Evolutionary conservation across 2,888 invertebrate species (phyloP).

Genomic region (Calliopum simillimum): DNA sequence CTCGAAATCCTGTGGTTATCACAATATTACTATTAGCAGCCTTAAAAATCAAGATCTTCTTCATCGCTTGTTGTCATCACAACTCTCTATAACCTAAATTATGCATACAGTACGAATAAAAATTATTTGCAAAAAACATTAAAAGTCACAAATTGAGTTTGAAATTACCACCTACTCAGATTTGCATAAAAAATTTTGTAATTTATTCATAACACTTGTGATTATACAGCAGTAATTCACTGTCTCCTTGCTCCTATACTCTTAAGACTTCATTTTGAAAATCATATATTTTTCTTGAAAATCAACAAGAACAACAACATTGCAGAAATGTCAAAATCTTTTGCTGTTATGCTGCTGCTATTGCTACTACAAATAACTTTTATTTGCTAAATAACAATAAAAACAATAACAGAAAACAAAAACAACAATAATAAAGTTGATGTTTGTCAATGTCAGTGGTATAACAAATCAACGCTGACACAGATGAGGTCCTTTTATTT

Average conservation of each 20-base stretch:
- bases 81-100: constrained; percentile 32
- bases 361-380: no score
- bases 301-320: background rate
- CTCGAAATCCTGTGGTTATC: no score
- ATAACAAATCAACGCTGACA: constrained; percentile 9
- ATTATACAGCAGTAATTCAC: no score
- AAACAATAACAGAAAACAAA: background rate
- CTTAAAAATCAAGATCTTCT: no score
- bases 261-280: no score
- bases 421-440: background rate
- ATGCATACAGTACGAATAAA: constrained; percentile 18
- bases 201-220: background rate
- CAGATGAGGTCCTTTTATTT: background rate
- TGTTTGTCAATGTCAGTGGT: constrained; percentile 4
- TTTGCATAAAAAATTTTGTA: background rate
- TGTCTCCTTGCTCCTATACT: no score
- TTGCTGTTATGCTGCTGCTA: no score
- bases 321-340: background rate
- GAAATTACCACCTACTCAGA: background rate
- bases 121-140: constrained; percentile 35
- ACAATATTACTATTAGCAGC: no score
- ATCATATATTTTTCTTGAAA: background rate
- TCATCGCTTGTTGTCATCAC: constrained; percentile 31
- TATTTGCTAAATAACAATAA: background rate
- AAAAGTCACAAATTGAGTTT: constrained; percentile 27